Evolutionary conservation across 1,140 invertebrate species (phyloP), one percentile per base, ranked within the genome.

Genomic region (Magallana ariakensis): DNA sequence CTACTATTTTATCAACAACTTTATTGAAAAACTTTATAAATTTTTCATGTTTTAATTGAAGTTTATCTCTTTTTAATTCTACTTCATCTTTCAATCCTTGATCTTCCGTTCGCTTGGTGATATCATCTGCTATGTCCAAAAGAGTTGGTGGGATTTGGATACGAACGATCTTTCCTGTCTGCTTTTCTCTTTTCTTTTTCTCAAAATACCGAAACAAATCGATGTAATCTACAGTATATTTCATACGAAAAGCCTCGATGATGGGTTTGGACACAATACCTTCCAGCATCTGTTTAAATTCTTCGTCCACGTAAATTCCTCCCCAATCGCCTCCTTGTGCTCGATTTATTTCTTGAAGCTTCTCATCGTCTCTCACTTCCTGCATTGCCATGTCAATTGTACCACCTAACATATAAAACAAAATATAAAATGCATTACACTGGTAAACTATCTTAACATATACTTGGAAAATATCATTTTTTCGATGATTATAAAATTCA

Each of bases 311-410:
- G n/a, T 80, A 58, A 16, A 86, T 89, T 3, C 89, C 89, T 15
- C 89, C 89, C 87, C 89, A 89, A 5, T 84, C 86, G 15, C 89
- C 89, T n/a, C 89, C 89, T 56, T 80, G 57, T 1, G 86, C 89
- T 46, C 70, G 66, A 46, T 85, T 55, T 15, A 89, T 33, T 46
- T 89, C 89, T 56, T 86, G 85, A 15, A 89, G 80, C 15, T 55
- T 81, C 5, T 56, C 81, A 54, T 86, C 57, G 9, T n/a, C 16
- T 66, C 13, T 75, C 26, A 88, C 84, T 66, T 89, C 84, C n/a
- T 89, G 89, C 0, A 87, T 84, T 53, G 89, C 87, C 8, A 88
- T 83, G 53, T 89, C 89, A 11, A 89, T 87, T 2, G 89, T 89
- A n/a, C 89, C 89, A 54, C 89, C 89, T 89, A 26, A 70, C 58